phyloP scores from a whole-genome alignment of 2,797 vertebrate genomes.

The Phrynocephalus forsythii region DNA sequence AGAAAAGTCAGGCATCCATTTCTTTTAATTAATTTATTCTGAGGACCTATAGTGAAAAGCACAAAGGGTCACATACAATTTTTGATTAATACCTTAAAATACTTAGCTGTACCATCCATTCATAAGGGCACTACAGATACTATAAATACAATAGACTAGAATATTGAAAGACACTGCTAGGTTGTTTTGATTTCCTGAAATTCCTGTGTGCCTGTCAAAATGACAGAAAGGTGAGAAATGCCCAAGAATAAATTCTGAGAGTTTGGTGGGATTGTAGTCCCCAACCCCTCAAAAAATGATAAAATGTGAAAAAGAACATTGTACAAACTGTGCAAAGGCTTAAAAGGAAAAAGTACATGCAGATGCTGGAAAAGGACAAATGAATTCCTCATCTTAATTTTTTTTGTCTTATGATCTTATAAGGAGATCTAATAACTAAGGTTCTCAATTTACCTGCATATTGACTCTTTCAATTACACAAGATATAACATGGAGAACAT shows the following conservation, averaged over 20 bases:
- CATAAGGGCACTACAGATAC: not conserved
- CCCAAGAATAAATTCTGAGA: not conserved
- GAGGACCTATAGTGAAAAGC: too few relatives aligned
- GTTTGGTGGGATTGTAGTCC: not conserved
- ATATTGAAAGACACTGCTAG: not conserved
- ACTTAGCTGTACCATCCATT: not conserved
- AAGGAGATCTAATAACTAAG: not conserved
- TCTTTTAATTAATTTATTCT: too few relatives aligned
- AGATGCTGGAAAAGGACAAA: not conserved
- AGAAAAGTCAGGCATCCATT: too few relatives aligned
- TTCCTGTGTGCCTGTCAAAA: not conserved
- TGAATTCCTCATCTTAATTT: not conserved
- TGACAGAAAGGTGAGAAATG: not conserved
- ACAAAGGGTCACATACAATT: not conserved
- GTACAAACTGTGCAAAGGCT: not conserved
- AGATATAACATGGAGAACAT: constrained; percentile 95
- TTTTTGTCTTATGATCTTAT: not conserved
- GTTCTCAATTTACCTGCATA: constrained; percentile 85
- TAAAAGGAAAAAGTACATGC: not conserved
- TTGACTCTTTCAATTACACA: constrained; percentile 96
- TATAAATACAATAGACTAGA: not conserved
- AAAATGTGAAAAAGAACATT: not conserved
- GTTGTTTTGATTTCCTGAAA: not conserved
- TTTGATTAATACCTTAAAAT: not conserved
- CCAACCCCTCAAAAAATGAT: not conserved